Base-by-base conservation (phyloP, 2,113 vertebrate species). In the Trochalopteron elliotii region DNA sequence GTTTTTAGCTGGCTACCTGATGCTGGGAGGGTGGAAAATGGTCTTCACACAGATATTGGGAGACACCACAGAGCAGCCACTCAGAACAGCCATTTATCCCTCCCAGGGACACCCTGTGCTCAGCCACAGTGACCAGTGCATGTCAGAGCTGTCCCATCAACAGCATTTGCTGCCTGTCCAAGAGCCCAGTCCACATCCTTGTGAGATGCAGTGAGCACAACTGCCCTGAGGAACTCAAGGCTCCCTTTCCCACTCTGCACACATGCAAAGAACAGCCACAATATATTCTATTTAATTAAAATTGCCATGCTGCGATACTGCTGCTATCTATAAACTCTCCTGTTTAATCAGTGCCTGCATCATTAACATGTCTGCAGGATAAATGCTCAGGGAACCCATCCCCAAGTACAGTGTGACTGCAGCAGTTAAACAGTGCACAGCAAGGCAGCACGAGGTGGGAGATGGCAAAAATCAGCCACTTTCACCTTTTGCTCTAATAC, bases 11-110 rank as follows among this genome's bases (percentile, higher is more conserved):
- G 81, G 56, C n/a, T 95, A 11, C 45, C 11, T 50, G 16, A 11
- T 31, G 52, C 49, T 45, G 7, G 22, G 33, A 19, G 30, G 28
- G 10, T 42, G 39, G 56, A 28, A 72, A 89, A 61, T 28, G 23
- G 40, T 25, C 11, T 69, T 27, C 63, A 15, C 14, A 27, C 0
- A 71, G 55, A 9, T 11, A 5, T 8, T 0, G 4, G 67, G 37
- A 78, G 30, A 28, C 23, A 56, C 4, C 40, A 53, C 4, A 18
- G 52, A 76, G 49, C 12, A 9, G 61, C 39, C 53, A 37, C 64
- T 60, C 33, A 31, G 35, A 13, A 37, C 15, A 64, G 59, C 5
- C 40, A 2, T 39, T 78, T 33, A 21, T n/a, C 49, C 42, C 31
- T 28, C 59, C 33, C 45, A 5, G 3, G 14, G 60, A 42, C 84